Evolutionary conservation across 1,140 invertebrate species (phyloP).

Genomic region (Aphidius ervi): DNA sequence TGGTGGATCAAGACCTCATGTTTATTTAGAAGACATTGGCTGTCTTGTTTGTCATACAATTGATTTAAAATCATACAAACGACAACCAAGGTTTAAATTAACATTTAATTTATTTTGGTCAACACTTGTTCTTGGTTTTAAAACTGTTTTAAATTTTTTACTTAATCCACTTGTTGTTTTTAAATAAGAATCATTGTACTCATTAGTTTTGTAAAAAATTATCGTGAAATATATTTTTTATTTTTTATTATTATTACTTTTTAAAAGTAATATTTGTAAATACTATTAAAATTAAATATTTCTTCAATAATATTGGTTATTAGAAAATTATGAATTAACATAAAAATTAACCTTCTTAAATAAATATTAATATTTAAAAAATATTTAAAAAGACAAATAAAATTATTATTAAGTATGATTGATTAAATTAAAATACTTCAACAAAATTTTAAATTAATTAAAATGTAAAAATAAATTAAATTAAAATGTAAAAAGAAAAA

Average conservation of each 20-base stretch:
- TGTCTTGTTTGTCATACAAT: slow-evolving; percentile 64
- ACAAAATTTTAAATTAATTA: no score
- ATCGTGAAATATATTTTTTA: neutral
- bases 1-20: slow-evolving; percentile 55
- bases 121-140: slow-evolving; percentile 61
- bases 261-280: neutral
- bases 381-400: no score
- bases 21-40: slow-evolving; percentile 62
- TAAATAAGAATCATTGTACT: slow-evolving; percentile 50
- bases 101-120: slow-evolving; percentile 53
- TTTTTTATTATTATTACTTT: neutral
- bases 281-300: no score
- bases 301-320: no score
- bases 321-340: no score
- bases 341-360: no score
- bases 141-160: slow-evolving; percentile 70
- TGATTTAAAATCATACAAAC: slow-evolving; percentile 53
- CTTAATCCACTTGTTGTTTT: slow-evolving; percentile 72
- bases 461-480: no score
- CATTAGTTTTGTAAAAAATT: no score
- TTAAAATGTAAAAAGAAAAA: no score
- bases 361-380: no score
- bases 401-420: no score
- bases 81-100: slow-evolving; percentile 43
- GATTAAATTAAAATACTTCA: no score